phyloP scores from a whole-genome alignment of 2,797 vertebrate genomes.

The Paramormyrops hopkinsi region DNA sequence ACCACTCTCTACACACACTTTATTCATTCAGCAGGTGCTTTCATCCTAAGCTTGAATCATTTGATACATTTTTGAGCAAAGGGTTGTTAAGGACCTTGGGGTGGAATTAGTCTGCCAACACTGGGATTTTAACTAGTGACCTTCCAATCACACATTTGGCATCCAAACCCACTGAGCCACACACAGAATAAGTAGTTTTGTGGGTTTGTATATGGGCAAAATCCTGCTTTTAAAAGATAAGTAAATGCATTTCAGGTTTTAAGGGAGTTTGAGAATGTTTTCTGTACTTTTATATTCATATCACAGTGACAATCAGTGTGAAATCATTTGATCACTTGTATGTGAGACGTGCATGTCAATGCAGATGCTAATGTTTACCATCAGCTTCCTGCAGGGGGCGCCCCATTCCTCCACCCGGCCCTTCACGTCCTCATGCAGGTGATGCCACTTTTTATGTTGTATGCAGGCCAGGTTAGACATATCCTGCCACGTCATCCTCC shows the following conservation, averaged over 20 bases:
- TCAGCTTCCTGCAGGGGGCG: background rate
- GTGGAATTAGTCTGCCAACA: background rate
- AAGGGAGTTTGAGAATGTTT: background rate
- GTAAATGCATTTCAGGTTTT: background rate
- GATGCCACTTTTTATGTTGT: background rate
- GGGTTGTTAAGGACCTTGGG: background rate
- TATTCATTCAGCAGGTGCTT: background rate
- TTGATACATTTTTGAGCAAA: background rate
- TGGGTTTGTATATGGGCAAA: background rate
- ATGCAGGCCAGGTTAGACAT: background rate
- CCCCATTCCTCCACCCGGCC: background rate
- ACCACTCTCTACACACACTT: background rate
- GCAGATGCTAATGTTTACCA: background rate
- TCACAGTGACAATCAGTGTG: background rate
- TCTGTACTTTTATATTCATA: background rate
- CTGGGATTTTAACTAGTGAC: background rate
- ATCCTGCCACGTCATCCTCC: background rate
- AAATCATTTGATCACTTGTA: background rate
- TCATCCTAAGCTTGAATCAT: background rate
- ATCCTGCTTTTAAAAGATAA: background rate
- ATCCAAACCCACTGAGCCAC: background rate
- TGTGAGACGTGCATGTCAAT: background rate
- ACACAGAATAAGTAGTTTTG: background rate
- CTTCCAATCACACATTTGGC: background rate
- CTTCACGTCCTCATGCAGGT: background rate